Base-by-base conservation (phyloP, 2,797 vertebrate species). In the Sarcoramphus papa region DNA sequence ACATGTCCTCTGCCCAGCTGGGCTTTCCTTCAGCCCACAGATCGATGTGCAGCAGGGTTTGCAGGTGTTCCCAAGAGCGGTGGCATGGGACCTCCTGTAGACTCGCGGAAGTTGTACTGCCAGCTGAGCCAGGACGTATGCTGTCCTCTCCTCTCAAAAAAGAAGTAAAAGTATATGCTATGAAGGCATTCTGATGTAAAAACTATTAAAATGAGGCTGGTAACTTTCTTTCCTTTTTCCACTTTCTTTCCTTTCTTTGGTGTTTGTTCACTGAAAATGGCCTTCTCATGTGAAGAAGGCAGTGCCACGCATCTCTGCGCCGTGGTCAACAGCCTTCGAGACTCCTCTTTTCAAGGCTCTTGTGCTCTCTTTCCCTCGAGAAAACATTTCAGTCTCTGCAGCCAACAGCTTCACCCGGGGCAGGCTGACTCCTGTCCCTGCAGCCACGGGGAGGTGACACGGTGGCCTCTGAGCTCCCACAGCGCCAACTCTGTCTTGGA, bases 261-360 rank as follows among this genome's bases (percentile, higher is more conserved):
- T 63, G 21, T 56, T 72, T 57, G 6, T 83, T 95, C 25, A 57
- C 30, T 70, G 33, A 30, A 92, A 78, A 78, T 43, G 40, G 6
- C 45, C 18, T 74, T 74, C 19, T 48, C 1, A 0, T 37, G 37
- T 75, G 65, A 85, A 57, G 37, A 43, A 43, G 25, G 35, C 25
- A 7, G 16, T 33, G 57, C 28, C 14, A 47, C 0, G 0, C 43
- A 37, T 54, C 41, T 85, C n/a, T 78, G 35, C 2, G 0, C 21
- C 35, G 31, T 19, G 11, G 4, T 48, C n/a, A 72, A 56, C 43
- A 88, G 22, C 62, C 54, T 89, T 73, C 0, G 1, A 57, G 31
- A 18, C 57, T 45, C 12, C 25, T 68, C 50, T 85, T 68, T 76
- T 50, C 59, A 57, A 59, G 41, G 21, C 11, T 83, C 14, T 72